Percentiles rank a stretch among this genome's conserved stretches.
These are phyloP conservation scores for Eustalomyia histrio DNA, from an alignment of 2,888 invertebrate genomes.

Conservation along the genomic window DNA sequence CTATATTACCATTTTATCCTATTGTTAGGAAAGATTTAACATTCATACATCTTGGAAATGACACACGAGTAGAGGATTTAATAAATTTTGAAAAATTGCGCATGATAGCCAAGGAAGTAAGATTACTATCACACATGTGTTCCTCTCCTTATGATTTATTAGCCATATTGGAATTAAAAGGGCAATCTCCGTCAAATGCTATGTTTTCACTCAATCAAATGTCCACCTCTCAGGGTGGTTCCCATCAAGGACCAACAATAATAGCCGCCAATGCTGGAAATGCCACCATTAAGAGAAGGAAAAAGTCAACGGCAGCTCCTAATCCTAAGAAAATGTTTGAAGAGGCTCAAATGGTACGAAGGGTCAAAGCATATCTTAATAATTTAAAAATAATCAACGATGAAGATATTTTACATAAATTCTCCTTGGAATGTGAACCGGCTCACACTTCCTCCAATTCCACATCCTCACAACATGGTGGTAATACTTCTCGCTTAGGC, in stretches of 20 bases:
- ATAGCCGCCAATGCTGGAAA: constrained; percentile 82
- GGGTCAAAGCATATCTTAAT: constrained; percentile 97
- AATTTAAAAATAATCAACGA: constrained; percentile 93
- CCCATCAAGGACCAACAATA: constrained; percentile 69
- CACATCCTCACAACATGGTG: constrained; percentile 69
- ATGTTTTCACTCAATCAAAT: constrained; percentile 94
- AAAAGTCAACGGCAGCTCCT: constrained; percentile 93
- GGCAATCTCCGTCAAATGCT: constrained; percentile 92
- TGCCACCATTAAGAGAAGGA: constrained; percentile 93
- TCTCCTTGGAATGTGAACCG: constrained; percentile 94
- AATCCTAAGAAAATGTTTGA: constrained; percentile 99
- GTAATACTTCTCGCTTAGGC: constrained; percentile 69
- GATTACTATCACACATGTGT: constrained; percentile 95
- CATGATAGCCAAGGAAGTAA: constrained; percentile 98
- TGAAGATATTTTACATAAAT: constrained; percentile 92
- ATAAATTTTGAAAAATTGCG: constrained; percentile 99
- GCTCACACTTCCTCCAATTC: constrained; percentile 75
- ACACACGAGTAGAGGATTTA: constrained; percentile 91
- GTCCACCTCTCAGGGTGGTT: constrained; percentile 83
- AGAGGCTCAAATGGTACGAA: constrained; percentile 98
- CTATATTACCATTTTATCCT: constrained; percentile 92
- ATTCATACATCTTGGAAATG: constrained; percentile 98
- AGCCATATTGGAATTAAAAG: constrained; percentile 90
- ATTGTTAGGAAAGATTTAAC: constrained; percentile 97
- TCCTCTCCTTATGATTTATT: constrained; percentile 94